These are phyloP conservation scores for Sparidentex hasta DNA, from an alignment of 2,797 vertebrate genomes.

Conservation along the genomic window DNA sequence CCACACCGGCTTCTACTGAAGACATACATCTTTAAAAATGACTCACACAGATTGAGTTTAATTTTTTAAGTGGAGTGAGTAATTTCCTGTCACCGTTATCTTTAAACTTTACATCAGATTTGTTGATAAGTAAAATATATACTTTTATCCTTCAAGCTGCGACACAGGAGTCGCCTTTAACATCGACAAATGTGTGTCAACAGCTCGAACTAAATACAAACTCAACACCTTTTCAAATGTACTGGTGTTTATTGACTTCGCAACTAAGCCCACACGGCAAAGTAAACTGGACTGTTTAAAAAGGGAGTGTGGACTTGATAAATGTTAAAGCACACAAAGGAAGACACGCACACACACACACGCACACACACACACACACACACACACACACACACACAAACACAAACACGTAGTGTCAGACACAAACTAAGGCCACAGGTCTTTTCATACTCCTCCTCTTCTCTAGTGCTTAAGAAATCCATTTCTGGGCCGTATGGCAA, in stretches of 20 bases:
- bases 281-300: constrained; percentile 43
- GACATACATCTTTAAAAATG: no score
- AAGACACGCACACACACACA: neutral
- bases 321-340: constrained; percentile 6
- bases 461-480: constrained; percentile 33
- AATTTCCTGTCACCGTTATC: no score
- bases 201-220: constrained; percentile 30
- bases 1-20: no score
- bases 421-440: constrained; percentile 19
- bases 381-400: constrained; percentile 3
- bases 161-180: constrained; percentile 1
- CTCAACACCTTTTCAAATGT: constrained; percentile 40
- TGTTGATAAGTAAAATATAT: neutral
- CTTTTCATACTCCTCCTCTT: constrained; percentile 13
- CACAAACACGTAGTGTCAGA: neutral
- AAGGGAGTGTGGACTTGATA: constrained; percentile 32
- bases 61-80: no score
- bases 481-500: constrained; percentile 33
- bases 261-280: constrained; percentile 39
- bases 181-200: constrained; percentile 8
- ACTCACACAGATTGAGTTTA: no score
- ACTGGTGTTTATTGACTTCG: constrained; percentile 40
- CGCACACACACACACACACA: constrained; percentile 2
- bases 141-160: neutral
- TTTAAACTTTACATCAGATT: no score